phyloP scores from a whole-genome alignment of 2,797 vertebrate genomes.

The Alectoris magna region DNA sequence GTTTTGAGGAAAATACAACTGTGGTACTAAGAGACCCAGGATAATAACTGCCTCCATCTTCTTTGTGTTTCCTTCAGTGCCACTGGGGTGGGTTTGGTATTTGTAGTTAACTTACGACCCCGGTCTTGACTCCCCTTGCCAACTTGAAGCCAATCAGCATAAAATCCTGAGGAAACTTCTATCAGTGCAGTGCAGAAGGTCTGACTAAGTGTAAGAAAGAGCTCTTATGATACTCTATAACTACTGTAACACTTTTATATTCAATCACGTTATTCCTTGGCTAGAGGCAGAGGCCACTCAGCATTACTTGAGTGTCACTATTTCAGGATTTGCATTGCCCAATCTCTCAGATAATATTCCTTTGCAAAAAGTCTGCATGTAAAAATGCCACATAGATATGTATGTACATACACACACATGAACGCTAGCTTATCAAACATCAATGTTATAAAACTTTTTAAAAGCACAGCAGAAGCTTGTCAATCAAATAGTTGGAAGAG shows the following conservation, averaged over 20 bases:
- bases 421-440: conserved; percentile 33
- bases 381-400: neutral
- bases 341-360: neutral
- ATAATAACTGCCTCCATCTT: neutral
- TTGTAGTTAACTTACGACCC: neutral
- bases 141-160: neutral
- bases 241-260: neutral
- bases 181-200: neutral
- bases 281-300: neutral
- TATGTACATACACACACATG: neutral
- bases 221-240: neutral
- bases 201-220: neutral
- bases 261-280: neutral
- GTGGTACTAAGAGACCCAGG: neutral
- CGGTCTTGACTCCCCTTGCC: neutral
- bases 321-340: conserved; percentile 2
- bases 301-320: neutral
- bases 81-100: neutral
- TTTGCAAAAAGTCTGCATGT: neutral
- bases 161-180: neutral
- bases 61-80: neutral
- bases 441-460: conserved; percentile 37
- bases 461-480: conserved; percentile 58
- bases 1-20: neutral
- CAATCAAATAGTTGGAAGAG: conserved; percentile 55